Conservation (phyloP, 2,113 vertebrate genomes). For the Mus spicilegus region DNA sequence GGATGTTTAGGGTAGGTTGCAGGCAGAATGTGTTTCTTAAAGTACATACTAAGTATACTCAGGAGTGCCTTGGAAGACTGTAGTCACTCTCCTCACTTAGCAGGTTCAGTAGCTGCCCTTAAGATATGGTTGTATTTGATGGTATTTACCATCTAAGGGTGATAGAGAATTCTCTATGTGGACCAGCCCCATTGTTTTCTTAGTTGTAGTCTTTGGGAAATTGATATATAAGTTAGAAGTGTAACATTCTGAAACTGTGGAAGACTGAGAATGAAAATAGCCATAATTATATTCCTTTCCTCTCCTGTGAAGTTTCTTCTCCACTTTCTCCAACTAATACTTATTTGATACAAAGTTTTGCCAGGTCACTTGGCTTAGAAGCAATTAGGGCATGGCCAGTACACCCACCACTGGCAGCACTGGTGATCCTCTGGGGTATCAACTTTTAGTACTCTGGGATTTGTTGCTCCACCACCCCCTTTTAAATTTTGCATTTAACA, state of each 20-base stretch:
- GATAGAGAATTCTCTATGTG: background rate
- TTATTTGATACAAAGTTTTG: too few species aligned
- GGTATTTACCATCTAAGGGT: background rate
- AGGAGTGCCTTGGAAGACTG: background rate
- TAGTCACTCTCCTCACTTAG: background rate
- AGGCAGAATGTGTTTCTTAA: too few species aligned
- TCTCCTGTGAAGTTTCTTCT: background rate
- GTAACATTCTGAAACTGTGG: background rate
- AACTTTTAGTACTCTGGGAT: background rate
- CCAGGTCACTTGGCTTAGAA: background rate
- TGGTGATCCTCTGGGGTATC: background rate
- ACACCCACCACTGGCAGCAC: background rate
- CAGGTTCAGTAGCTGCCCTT: background rate
- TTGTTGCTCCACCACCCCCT: background rate
- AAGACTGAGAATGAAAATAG: background rate
- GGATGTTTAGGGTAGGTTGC: background rate
- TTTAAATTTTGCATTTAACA: background rate
- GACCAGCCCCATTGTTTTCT: background rate
- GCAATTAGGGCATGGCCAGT: rapidly evolving
- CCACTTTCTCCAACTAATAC: background rate
- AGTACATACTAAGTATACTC: background rate
- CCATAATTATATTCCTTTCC: background rate
- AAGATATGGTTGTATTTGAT: background rate
- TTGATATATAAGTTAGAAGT: background rate
- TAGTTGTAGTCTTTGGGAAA: background rate